Conservation (phyloP, 2,888 invertebrate species). For the Apeira syringaria region DNA sequence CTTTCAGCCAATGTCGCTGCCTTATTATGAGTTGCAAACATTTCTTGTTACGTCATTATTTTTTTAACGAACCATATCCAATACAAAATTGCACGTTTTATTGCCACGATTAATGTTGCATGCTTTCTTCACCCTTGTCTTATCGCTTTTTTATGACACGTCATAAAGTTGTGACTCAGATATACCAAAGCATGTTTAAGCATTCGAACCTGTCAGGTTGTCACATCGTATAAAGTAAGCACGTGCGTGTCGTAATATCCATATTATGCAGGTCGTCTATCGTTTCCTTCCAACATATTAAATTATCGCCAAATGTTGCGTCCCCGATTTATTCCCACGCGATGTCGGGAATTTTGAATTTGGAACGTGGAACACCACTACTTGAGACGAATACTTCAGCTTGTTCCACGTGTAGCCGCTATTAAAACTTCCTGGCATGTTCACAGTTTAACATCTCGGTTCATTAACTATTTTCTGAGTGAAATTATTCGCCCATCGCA, state of each 20-base stretch:
- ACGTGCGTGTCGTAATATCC: slow-evolving; percentile 27
- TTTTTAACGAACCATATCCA: no score
- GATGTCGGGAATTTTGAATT: slow-evolving; percentile 22
- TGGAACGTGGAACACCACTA: slow-evolving; percentile 3
- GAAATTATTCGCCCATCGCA: no score
- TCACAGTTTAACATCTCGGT: no score
- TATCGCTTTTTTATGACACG: slow-evolving; percentile 11
- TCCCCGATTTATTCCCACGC: slow-evolving; percentile 53
- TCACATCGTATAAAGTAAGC: slow-evolving; percentile 14
- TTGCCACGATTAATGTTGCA: slow-evolving; percentile 12
- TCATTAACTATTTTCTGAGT: no score
- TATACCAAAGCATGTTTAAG: slow-evolving; percentile 13
- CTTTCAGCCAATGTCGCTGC: no score
- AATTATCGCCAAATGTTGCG: slow-evolving; percentile 69
- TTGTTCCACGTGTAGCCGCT: background rate
- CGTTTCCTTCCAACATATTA: slow-evolving; percentile 62
- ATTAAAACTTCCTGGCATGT: no score
- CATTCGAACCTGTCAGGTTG: slow-evolving; percentile 18
- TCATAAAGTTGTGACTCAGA: slow-evolving; percentile 14
- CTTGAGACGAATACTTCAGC: no score
- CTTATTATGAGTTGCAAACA: no score
- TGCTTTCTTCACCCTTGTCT: slow-evolving; percentile 5
- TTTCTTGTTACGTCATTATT: no score
- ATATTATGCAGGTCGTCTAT: slow-evolving; percentile 41
- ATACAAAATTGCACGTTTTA: no score